Evolutionary conservation across 2,113 vertebrate genomes (phyloP).

Genomic region (Myotis davidii): DNA sequence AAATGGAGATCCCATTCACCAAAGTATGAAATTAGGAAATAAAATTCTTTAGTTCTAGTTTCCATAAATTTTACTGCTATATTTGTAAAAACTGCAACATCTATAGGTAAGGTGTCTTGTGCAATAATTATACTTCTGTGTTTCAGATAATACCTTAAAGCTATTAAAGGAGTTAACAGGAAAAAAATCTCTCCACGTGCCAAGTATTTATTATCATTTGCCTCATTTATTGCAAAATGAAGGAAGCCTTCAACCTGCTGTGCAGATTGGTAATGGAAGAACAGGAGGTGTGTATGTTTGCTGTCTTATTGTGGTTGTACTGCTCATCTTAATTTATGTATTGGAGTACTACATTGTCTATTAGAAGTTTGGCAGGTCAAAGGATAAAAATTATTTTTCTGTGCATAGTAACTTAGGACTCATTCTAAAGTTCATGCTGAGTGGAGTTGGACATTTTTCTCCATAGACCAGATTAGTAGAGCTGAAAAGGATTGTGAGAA

Average conservation of each 20-base stretch:
- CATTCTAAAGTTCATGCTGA: conserved; percentile 32
- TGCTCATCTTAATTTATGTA: not conserved
- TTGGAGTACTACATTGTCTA: not conserved
- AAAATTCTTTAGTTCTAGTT: not conserved
- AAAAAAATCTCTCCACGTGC: conserved; percentile 96
- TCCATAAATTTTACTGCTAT: not conserved
- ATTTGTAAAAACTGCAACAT: not conserved
- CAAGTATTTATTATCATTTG: conserved; percentile 99
- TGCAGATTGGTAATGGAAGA: conserved; percentile 94
- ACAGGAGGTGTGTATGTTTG: conserved; percentile 91
- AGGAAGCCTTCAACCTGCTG: conserved; percentile 96
- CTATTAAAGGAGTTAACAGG: conserved; percentile 95
- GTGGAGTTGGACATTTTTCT: conserved; percentile 55
- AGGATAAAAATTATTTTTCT: conserved; percentile 51
- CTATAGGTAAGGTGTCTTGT: not conserved
- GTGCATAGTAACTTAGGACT: not conserved
- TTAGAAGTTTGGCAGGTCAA: conserved; percentile 15
- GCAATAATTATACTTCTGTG: conserved; percentile 35
- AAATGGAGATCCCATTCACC: not conserved
- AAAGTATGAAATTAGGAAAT: not conserved
- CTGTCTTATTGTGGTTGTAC: not conserved
- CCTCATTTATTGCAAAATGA: conserved; percentile 98
- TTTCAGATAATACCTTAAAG: conserved; percentile 96
- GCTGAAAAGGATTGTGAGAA: not conserved
- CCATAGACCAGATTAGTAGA: not conserved